Percentiles rank a stretch among this genome's conserved stretches.
phyloP scores from a whole-genome alignment of 1,140 invertebrate species.

The Arctopsyche grandis region DNA sequence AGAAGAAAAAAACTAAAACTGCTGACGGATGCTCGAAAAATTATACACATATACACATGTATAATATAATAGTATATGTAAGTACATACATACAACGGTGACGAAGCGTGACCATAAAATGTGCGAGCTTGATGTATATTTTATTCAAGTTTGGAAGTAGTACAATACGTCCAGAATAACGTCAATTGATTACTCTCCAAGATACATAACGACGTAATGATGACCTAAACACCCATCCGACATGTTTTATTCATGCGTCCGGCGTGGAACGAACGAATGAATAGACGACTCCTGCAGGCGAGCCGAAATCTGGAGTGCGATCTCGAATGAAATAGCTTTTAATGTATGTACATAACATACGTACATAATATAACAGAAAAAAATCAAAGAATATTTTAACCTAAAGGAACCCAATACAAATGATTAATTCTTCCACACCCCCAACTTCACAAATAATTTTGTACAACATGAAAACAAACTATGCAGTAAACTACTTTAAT shows the following conservation, averaged over 20 bases:
- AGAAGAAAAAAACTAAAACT: neutral
- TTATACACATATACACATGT: neutral
- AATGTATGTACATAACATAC: too few species aligned
- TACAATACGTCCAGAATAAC: slow-evolving; percentile 1
- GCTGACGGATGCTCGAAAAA: neutral
- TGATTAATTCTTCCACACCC: too few species aligned
- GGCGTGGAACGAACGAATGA: slow-evolving; percentile 3
- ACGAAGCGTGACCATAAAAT: neutral
- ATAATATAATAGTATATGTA: neutral
- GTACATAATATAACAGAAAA: too few species aligned
- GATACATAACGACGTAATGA: slow-evolving; percentile 30
- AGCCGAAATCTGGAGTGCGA: neutral
- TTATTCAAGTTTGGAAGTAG: slow-evolving; percentile 28
- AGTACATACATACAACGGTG: neutral
- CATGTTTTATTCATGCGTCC: slow-evolving; percentile 38
- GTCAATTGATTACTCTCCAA: slow-evolving; percentile 31
- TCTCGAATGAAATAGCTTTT: too few species aligned
- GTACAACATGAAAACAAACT: too few species aligned
- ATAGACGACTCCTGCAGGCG: slow-evolving; percentile 17
- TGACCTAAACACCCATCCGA: slow-evolving; percentile 27
- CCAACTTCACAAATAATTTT: too few species aligned
- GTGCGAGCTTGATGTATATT: slow-evolving; percentile 10
- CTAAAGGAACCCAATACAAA: too few species aligned
- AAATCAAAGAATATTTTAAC: too few species aligned
- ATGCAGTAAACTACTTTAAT: too few species aligned